Conservation (phyloP, 2,797 vertebrate genomes). For the Lophotriccus pileatus region DNA sequence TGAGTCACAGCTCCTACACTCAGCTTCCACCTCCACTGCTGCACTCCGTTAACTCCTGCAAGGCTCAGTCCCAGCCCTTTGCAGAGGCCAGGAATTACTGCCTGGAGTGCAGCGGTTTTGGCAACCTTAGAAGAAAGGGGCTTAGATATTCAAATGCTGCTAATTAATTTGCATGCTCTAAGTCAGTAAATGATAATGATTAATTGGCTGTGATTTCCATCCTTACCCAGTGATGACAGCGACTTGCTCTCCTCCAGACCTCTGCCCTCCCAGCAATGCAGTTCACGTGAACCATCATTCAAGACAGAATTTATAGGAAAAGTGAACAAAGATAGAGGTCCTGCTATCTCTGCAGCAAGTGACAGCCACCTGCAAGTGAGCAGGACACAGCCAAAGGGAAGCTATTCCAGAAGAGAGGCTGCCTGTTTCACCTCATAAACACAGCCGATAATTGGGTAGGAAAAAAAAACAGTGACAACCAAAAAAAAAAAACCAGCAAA, state of each 20-base stretch:
- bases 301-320: not conserved
- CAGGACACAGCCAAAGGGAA: not conserved
- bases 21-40: not conserved
- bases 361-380: not conserved
- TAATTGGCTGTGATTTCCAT: not conserved
- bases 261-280: not conserved
- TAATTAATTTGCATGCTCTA: not conserved
- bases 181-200: not conserved
- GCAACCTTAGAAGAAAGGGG: not conserved
- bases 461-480: not conserved
- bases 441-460: fast-evolving
- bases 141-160: not conserved
- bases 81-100: not conserved
- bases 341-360: not conserved
- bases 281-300: not conserved
- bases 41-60: slow-evolving; percentile 15
- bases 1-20: not conserved
- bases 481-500: not conserved
- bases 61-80: not conserved
- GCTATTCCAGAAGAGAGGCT: not conserved
- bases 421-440: not conserved
- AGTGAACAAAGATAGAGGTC: not conserved
- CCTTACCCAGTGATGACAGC: not conserved
- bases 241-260: not conserved
- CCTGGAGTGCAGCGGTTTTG: not conserved